A percentile compares a stretch with the other conserved stretches of the same genome.
phyloP scores from a whole-genome alignment of 2,113 vertebrate species.

The Gadus chalcogrammus region DNA sequence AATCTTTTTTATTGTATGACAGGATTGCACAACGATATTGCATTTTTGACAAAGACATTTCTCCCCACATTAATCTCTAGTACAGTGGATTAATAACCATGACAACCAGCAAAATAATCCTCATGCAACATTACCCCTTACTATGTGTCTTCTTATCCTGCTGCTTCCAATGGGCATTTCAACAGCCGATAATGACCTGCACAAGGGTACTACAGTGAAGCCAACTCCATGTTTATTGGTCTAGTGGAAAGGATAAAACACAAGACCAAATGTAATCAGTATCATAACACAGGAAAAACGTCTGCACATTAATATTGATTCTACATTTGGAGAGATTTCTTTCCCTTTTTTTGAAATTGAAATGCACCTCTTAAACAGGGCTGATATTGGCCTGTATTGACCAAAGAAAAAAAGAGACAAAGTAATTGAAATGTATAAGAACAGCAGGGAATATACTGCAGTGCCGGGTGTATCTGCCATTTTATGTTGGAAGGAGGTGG shows the following conservation, averaged over 20 bases:
- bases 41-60: too few species aligned
- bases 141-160: constrained; percentile 14
- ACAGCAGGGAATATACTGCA: constrained; percentile 35
- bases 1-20: too few species aligned
- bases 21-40: too few species aligned
- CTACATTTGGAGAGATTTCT: constrained; percentile 18
- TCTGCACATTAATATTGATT: constrained; percentile 57
- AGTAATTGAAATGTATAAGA: background rate
- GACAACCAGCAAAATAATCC: constrained; percentile 11
- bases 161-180: constrained; percentile 35
- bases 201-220: constrained; percentile 34
- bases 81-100: constrained; percentile 6
- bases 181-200: constrained; percentile 47
- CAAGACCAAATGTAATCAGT: constrained; percentile 54
- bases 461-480: constrained; percentile 58
- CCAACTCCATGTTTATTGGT: constrained; percentile 9
- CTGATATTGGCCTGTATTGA: constrained; percentile 30
- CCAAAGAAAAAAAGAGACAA: constrained; percentile 30
- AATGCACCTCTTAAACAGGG: background rate
- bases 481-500: constrained; percentile 37
- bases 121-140: constrained; percentile 21
- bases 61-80: background rate
- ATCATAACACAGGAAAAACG: constrained; percentile 49
- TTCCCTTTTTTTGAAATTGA: background rate
- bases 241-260: constrained; percentile 35